These are phyloP conservation scores for Gortyna flavago DNA, from an alignment of 2,888 invertebrate species.

Conservation along the genomic window DNA sequence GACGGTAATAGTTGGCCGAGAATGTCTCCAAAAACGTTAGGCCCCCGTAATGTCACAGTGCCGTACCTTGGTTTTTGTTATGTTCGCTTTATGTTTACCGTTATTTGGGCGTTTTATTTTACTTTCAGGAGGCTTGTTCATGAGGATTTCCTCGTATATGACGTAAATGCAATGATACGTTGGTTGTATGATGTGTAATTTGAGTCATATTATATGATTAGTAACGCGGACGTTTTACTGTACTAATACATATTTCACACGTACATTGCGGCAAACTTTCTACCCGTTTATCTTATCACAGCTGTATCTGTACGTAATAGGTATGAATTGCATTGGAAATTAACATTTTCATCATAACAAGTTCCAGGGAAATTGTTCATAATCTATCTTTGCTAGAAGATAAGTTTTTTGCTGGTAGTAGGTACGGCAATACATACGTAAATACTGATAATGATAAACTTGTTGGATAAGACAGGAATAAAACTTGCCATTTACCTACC, in stretches of 20 bases:
- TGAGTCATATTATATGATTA: constrained; percentile 72
- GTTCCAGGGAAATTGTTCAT: constrained; percentile 56
- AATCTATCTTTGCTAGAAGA: constrained; percentile 63
- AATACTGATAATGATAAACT: constrained; percentile 44
- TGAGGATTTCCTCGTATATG: constrained; percentile 63
- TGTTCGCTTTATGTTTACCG: constrained; percentile 62
- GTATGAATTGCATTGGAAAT: constrained; percentile 62
- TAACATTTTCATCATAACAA: constrained; percentile 57
- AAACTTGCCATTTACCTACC: constrained; percentile 14
- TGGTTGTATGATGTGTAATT: constrained; percentile 67
- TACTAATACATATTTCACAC: constrained; percentile 57
- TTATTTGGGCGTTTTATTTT: constrained; percentile 60
- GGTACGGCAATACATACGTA: constrained; percentile 56
- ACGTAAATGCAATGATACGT: constrained; percentile 69
- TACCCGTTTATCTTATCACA: constrained; percentile 71
- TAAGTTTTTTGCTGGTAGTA: constrained; percentile 56
- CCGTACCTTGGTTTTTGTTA: constrained; percentile 68
- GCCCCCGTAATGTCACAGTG: constrained; percentile 72
- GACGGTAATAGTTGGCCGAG: constrained; percentile 82
- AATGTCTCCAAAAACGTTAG: constrained; percentile 77
- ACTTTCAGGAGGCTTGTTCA: constrained; percentile 50
- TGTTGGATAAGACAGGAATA: constrained; percentile 41
- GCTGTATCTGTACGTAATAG: constrained; percentile 63
- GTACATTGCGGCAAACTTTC: constrained; percentile 65
- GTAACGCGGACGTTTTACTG: constrained; percentile 60